Conservation (phyloP, 2,888 invertebrate species). For the Osedax fenrisi region DNA sequence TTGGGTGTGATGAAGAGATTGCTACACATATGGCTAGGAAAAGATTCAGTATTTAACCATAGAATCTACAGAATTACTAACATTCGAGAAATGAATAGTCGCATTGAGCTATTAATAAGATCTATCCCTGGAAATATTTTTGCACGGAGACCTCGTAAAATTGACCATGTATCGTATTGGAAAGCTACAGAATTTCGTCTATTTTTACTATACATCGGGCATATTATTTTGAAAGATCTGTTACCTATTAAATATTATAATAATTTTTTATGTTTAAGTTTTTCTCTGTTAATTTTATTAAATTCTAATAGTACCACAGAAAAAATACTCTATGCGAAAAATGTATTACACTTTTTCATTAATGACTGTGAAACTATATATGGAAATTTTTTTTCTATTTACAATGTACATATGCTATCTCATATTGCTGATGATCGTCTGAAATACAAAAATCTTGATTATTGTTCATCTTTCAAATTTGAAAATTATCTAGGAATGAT, state of each 20-base stretch:
- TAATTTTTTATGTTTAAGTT: background rate
- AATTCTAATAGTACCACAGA: background rate
- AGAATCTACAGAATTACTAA: background rate
- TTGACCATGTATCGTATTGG: background rate
- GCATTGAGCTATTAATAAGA: background rate
- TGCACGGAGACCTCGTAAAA: background rate
- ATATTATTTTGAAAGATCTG: background rate
- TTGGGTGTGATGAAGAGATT: constrained; percentile 15
- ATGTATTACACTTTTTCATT: background rate
- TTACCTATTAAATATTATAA: background rate
- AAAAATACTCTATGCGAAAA: background rate
- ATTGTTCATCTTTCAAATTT: background rate
- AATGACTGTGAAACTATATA: background rate
- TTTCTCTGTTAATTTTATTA: background rate
- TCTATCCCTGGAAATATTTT: background rate
- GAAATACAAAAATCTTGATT: background rate
- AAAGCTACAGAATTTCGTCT: background rate
- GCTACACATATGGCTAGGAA: constrained; percentile 3
- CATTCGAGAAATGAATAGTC: background rate
- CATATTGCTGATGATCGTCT: background rate
- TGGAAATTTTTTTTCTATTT: background rate
- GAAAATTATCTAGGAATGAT: background rate
- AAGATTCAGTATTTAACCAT: background rate
- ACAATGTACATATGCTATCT: background rate
- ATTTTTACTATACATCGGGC: background rate